Evolutionary conservation across 2,113 vertebrate species (phyloP).

Genomic region (Talpa occidentalis): DNA sequence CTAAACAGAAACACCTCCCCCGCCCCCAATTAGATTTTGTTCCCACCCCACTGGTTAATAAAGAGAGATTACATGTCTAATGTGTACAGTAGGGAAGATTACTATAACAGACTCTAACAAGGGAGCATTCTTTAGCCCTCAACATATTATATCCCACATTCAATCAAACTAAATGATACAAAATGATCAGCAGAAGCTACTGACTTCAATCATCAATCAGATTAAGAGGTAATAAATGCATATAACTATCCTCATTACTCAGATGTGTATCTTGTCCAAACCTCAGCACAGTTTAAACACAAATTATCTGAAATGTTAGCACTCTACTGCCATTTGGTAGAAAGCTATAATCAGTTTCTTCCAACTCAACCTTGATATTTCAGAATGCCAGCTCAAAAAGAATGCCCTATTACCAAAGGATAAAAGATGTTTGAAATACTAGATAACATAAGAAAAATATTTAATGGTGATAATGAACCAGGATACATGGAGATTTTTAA

Average conservation of each 20-base stretch:
- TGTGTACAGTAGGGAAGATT: not conserved
- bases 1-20: not conserved
- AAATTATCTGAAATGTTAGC: conserved; percentile 4
- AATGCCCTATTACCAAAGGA: not conserved
- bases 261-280: not conserved
- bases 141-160: not conserved
- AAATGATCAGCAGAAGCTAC: not conserved
- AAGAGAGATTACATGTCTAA: not conserved
- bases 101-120: not conserved
- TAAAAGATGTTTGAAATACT: not conserved
- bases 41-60: not conserved
- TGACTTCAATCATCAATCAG: not conserved
- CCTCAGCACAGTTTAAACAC: not conserved
- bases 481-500: conserved; percentile 22
- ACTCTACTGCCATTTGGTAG: not conserved
- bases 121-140: not conserved
- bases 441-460: not conserved
- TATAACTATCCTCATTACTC: not conserved
- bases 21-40: not conserved
- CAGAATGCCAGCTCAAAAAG: not conserved
- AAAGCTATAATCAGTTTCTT: conserved; percentile 23
- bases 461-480: not conserved
- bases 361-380: conserved; percentile 34
- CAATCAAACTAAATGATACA: not conserved
- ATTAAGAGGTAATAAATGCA: not conserved